Evolutionary conservation across 2,797 vertebrate genomes (phyloP), one percentile per base, ranked within the genome.

Genomic region (Mallotus villosus): DNA sequence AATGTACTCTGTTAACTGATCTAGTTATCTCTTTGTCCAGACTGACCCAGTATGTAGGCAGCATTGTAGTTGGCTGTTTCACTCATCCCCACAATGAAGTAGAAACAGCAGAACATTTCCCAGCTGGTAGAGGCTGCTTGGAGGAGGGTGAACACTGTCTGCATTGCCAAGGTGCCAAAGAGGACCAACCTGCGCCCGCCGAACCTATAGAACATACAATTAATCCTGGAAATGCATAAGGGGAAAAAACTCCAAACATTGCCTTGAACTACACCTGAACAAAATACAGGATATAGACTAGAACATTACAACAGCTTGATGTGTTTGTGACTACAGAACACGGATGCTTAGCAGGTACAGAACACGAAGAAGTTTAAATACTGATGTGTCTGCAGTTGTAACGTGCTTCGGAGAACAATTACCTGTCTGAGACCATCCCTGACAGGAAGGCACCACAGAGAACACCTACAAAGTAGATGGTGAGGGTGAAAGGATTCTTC

Each of bases 391-490:
- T 46, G 41, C 8, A 46, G 51, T n/a, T 1, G 51, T 17, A 17
- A 55, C 6, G 9, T 55, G 19, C 19, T 55, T 5, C 0, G 6
- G 6, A 3, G 12, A 22, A 71, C 41, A 32, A 25, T 16, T 93
- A 95, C 94, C 91, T 93, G 91, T 95, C 94, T 79, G 94, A 95
- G 63, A 95, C 86, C 75, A 93, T 93, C 82, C 94, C 94, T 0
- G 92, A 95, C 65, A 93, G 1, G 75, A 94, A 92, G 22, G 93
- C 94, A 79, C 94, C 93, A 0, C 88, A 0, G 62, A 95, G 86
- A 67, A 95, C 92, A 0, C 94, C 94, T 81, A 90, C 80, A 22
- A 93, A 95, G 78, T 93, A 94, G 46, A 94, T 74, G 71, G 94
- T 94, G 71, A 86, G 80, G n/a, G 89, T 87, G 73, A 95, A 57